Conservation (phyloP, 1,140 invertebrate genomes). For the Euschistus heros region DNA sequence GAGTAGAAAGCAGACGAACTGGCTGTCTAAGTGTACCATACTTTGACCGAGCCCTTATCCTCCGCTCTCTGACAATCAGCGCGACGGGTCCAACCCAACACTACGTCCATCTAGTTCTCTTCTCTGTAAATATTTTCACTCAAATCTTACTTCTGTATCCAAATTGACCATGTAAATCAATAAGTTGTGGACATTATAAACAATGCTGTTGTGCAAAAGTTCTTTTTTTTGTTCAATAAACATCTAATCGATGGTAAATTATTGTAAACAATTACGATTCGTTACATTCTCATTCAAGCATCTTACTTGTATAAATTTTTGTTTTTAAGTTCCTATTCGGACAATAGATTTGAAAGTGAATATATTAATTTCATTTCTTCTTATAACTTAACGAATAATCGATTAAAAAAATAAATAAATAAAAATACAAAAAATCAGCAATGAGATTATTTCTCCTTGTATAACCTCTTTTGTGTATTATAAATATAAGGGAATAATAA, state of each 20-base stretch:
- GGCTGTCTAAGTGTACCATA: conserved; percentile 59
- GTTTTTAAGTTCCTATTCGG: conserved; percentile 1
- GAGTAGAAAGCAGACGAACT: conserved; percentile 58
- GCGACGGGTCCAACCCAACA: neutral
- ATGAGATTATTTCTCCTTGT: too few relatives aligned
- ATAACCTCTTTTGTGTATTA: neutral
- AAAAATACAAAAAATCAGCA: too few relatives aligned
- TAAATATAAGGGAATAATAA: conserved; percentile 7
- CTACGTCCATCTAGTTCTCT: conserved; percentile 1
- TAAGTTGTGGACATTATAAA: too few relatives aligned
- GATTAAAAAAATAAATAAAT: too few relatives aligned
- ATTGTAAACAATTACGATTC: neutral
- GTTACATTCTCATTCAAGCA: neutral
- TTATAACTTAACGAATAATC: too few relatives aligned
- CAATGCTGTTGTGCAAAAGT: neutral
- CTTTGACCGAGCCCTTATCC: conserved; percentile 49
- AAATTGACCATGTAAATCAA: conserved; percentile 7
- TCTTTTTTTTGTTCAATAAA: neutral
- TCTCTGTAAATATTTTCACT: conserved; percentile 11
- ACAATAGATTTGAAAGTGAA: conserved; percentile 5
- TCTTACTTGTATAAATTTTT: neutral
- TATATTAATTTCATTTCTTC: too few relatives aligned
- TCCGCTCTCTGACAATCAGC: neutral
- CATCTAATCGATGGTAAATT: conserved; percentile 1
- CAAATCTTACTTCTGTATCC: neutral